Conservation (phyloP, 1,140 invertebrate species). For the Varroa destructor region DNA sequence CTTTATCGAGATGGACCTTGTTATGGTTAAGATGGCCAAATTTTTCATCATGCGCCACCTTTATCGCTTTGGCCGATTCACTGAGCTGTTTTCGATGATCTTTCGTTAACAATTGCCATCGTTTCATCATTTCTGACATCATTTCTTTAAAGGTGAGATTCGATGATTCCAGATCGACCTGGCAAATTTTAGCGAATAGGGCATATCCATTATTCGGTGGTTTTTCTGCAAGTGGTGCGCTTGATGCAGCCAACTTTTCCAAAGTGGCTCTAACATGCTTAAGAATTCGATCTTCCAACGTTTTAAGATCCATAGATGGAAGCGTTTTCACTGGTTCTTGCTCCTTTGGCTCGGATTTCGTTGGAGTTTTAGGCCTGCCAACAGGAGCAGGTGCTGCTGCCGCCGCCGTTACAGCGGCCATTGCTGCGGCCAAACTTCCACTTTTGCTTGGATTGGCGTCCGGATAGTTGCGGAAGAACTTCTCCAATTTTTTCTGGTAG, state of each 20-base stretch:
- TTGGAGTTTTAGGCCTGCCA: too few relatives aligned
- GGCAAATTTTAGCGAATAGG: constrained; percentile 19
- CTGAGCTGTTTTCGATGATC: constrained; percentile 8
- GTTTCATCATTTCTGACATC: constrained; percentile 25
- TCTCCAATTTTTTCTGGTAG: constrained; percentile 22
- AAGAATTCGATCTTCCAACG: not conserved
- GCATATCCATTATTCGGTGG: constrained; percentile 26
- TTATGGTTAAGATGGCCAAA: constrained; percentile 12
- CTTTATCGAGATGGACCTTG: constrained; percentile 4
- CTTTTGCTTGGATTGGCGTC: not conserved
- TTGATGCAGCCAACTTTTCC: not conserved
- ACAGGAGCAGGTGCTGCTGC: not conserved
- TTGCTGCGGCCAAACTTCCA: not conserved
- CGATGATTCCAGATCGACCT: constrained; percentile 8
- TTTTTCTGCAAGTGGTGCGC: not conserved
- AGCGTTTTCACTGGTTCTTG: not conserved
- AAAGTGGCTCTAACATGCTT: not conserved
- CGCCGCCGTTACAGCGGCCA: not conserved
- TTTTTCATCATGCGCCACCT: not conserved
- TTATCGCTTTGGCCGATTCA: constrained; percentile 16
- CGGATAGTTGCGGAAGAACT: constrained; percentile 6
- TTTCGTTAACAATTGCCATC: constrained; percentile 16
- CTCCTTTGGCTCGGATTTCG: not conserved
- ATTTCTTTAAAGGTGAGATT: constrained; percentile 1
- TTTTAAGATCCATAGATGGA: not conserved